Percentiles rank a stretch among this genome's conserved stretches.
Conservation (phyloP, 2,888 invertebrate genomes). For the Eupeodes luniger region DNA sequence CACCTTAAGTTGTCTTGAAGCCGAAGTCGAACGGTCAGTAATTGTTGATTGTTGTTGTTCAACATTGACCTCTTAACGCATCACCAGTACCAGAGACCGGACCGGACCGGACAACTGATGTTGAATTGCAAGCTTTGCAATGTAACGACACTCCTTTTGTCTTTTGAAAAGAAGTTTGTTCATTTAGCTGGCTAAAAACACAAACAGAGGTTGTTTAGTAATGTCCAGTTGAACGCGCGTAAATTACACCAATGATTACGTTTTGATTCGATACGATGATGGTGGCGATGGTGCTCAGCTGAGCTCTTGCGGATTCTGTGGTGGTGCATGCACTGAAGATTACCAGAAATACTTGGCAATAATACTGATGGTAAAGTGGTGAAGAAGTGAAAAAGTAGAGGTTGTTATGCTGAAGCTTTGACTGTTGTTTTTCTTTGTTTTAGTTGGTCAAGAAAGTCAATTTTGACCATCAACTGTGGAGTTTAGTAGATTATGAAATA, state of each 20-base stretch:
- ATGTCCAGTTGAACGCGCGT: constrained; percentile 49
- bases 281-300: constrained; percentile 3
- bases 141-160: constrained; percentile 19
- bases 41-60: constrained; percentile 35
- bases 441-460: not conserved
- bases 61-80: constrained; percentile 71
- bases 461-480: not conserved
- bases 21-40: not conserved
- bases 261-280: constrained; percentile 60
- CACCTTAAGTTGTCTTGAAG: not conserved
- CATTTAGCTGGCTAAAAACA: constrained; percentile 44
- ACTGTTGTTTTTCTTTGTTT: not conserved
- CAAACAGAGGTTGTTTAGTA: constrained; percentile 60
- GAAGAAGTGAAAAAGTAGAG: not conserved
- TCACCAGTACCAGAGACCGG: constrained; percentile 30
- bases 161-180: constrained; percentile 22
- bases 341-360: constrained; percentile 43
- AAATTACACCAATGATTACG: constrained; percentile 58
- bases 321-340: constrained; percentile 39
- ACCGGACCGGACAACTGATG: not conserved
- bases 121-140: not conserved
- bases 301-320: not conserved
- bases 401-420: not conserved
- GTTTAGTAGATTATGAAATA: not conserved
- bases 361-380: not conserved